Evolutionary conservation across 2,888 invertebrate genomes (phyloP).

Genomic region (Pandemis corylana): DNA sequence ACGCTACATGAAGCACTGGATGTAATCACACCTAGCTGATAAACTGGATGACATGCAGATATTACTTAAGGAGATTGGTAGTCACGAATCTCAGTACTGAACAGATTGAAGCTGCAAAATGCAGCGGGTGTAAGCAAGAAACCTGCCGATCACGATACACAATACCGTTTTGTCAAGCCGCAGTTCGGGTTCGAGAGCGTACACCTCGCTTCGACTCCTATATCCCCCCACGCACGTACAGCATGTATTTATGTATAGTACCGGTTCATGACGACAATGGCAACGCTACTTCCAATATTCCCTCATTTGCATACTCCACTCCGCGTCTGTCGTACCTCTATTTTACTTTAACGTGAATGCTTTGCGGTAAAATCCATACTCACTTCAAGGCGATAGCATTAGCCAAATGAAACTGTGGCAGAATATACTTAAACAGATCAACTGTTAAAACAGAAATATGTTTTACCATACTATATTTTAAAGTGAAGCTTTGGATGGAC

Average conservation of each 20-base stretch:
- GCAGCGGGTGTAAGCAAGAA: constrained; percentile 50
- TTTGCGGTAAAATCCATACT: constrained; percentile 46
- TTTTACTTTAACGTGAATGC: constrained; percentile 59
- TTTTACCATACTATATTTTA: not conserved
- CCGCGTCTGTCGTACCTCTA: constrained; percentile 48
- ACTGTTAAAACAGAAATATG: not conserved
- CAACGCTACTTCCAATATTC: constrained; percentile 71
- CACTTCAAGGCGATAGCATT: constrained; percentile 21
- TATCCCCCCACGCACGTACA: constrained; percentile 8
- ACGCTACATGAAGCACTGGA: constrained; percentile 11
- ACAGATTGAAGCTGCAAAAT: constrained; percentile 44
- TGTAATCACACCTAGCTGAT: not conserved
- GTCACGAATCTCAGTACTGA: constrained; percentile 26
- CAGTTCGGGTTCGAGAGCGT: constrained; percentile 19
- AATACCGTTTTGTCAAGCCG: constrained; percentile 64
- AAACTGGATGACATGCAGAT: constrained; percentile 10
- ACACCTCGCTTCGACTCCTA: constrained; percentile 3
- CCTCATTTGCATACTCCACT: constrained; percentile 77
- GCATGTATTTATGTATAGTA: constrained; percentile 17
- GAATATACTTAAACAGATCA: constrained; percentile 5
- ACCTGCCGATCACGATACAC: constrained; percentile 57
- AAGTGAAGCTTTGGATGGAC: not conserved
- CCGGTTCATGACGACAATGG: constrained; percentile 64
- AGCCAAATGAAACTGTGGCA: constrained; percentile 11
- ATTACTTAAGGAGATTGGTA: not conserved